Percentiles rank a stretch among this genome's conserved stretches.
Conservation (phyloP, 1,140 invertebrate species). For the Leptinotarsa defecta region DNA sequence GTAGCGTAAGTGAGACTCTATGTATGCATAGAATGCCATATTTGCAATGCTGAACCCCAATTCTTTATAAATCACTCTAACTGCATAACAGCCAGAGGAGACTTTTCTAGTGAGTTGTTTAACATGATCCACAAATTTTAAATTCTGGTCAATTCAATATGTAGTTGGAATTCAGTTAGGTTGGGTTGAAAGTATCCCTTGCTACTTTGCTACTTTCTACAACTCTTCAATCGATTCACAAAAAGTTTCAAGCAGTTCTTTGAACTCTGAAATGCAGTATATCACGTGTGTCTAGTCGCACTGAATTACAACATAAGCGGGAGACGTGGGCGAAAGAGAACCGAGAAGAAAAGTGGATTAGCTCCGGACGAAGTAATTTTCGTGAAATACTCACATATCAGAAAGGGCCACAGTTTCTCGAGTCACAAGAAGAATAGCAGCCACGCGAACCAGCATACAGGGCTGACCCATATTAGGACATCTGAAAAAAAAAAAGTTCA, state of each 20-base stretch:
- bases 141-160: too few species aligned
- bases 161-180: too few species aligned
- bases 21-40: too few species aligned
- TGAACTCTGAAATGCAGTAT: background rate
- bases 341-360: background rate
- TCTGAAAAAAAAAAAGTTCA: slow-evolving; percentile 56
- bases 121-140: too few species aligned
- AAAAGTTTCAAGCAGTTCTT: background rate
- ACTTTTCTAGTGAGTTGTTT: too few species aligned
- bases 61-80: too few species aligned
- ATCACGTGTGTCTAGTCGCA: background rate
- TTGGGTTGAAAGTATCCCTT: too few species aligned
- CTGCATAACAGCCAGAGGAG: too few species aligned
- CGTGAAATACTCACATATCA: slow-evolving; percentile 47
- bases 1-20: too few species aligned
- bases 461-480: slow-evolving; percentile 70
- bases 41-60: too few species aligned
- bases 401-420: slow-evolving; percentile 59
- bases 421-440: slow-evolving; percentile 64
- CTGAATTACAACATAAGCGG: background rate
- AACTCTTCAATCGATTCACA: background rate
- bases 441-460: slow-evolving; percentile 65
- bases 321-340: background rate
- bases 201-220: too few species aligned
- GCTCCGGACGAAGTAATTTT: background rate